Percentiles rank a stretch among this genome's conserved stretches.
Evolutionary conservation across 2,113 vertebrate species (phyloP).

Genomic region (Muscicapa adusta): DNA sequence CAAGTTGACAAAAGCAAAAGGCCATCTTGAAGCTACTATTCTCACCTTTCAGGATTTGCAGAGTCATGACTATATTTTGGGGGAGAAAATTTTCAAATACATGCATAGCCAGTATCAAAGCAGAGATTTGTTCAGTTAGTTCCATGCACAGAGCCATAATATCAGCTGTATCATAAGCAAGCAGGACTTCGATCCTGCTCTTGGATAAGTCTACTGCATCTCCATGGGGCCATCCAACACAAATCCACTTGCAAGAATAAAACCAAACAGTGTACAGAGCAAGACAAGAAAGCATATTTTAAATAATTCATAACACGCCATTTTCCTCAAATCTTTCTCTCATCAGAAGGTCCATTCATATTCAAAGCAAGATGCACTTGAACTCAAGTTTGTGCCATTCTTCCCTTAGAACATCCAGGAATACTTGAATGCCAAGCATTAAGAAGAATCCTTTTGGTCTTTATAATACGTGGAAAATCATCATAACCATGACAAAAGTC

Average conservation of each 20-base stretch:
- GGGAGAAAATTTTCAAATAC: not conserved
- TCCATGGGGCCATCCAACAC: not conserved
- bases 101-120: not conserved
- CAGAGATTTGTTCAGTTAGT: not conserved
- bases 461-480: fast-evolving
- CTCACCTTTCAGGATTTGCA: not conserved
- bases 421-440: fast-evolving
- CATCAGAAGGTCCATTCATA: not conserved
- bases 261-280: not conserved
- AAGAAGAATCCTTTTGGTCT: not conserved
- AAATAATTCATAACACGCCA: not conserved
- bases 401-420: not conserved
- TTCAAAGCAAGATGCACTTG: not conserved
- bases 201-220: not conserved
- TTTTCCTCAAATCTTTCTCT: not conserved
- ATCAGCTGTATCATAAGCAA: not conserved
- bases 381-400: not conserved
- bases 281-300: not conserved
- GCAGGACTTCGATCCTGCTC: not conserved
- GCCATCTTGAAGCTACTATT: not conserved
- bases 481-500: fast-evolving
- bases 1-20: not conserved
- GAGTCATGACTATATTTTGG: not conserved
- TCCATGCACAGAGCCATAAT: not conserved
- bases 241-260: not conserved